These are phyloP conservation scores for Patella depressa DNA, from an alignment of 2,888 invertebrate species.

Conservation along the genomic window DNA sequence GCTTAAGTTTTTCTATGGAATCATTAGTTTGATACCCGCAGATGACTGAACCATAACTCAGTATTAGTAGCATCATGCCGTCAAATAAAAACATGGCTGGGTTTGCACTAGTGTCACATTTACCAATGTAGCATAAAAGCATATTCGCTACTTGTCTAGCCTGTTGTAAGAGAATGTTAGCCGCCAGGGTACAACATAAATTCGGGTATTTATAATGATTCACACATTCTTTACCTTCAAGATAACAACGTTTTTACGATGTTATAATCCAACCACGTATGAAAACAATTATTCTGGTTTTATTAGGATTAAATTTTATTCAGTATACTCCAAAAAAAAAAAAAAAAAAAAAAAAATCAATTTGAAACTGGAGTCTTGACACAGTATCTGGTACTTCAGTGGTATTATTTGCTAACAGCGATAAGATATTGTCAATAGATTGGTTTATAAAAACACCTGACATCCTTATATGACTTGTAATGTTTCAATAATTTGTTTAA, in stretches of 20 bases:
- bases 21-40: conserved; percentile 18
- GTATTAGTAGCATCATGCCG: conserved; percentile 18
- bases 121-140: conserved; percentile 2
- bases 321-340: too few relatives aligned
- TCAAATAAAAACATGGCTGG: conserved; percentile 19
- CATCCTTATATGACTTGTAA: too few relatives aligned
- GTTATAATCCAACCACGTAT: neutral
- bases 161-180: neutral
- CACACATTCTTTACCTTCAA: conserved; percentile 16
- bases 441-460: conserved; percentile 15
- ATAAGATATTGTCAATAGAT: conserved; percentile 16
- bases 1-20: conserved; percentile 21
- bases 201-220: conserved; percentile 23
- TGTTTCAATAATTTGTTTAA: too few relatives aligned
- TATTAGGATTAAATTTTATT: too few relatives aligned
- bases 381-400: conserved; percentile 16
- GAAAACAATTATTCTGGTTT: too few relatives aligned
- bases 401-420: conserved; percentile 20
- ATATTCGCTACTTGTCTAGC: conserved; percentile 13
- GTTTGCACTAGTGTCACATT: neutral
- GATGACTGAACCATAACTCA: conserved; percentile 20
- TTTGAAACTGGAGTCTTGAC: neutral
- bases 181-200: conserved; percentile 1
- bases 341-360: too few relatives aligned
- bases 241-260: conserved; percentile 23